Percentiles rank a stretch among this genome's conserved stretches.
Evolutionary conservation across 2,113 vertebrate species (phyloP).

Genomic region (Entosphenus tridentatus): DNA sequence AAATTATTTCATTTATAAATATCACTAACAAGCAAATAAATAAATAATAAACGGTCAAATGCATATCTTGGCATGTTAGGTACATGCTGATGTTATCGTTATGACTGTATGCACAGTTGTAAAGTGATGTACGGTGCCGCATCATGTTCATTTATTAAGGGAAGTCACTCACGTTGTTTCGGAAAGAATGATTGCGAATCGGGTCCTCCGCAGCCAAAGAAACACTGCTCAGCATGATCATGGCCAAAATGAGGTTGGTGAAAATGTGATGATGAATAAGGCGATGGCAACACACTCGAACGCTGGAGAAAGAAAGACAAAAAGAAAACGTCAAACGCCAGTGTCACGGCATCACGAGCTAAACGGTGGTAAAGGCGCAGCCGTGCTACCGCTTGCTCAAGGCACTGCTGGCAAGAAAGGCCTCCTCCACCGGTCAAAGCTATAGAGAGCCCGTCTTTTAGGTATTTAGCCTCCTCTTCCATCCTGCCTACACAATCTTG

Average conservation of each 20-base stretch:
- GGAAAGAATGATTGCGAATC: constrained; percentile 71
- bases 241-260: constrained; percentile 93
- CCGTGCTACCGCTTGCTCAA: too few relatives aligned
- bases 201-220: constrained; percentile 91
- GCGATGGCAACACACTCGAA: constrained; percentile 76
- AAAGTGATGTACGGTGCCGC: background rate
- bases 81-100: too few relatives aligned
- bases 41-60: constrained; percentile 11
- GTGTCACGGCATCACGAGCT: too few relatives aligned
- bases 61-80: constrained; percentile 5
- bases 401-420: too few relatives aligned
- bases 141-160: background rate
- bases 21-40: constrained; percentile 10
- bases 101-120: too few relatives aligned
- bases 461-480: too few relatives aligned
- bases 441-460: too few relatives aligned
- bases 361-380: too few relatives aligned
- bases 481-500: too few relatives aligned
- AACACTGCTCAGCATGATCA: constrained; percentile 97
- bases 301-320: constrained; percentile 24
- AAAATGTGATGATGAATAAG: constrained; percentile 97
- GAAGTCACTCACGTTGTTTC: constrained; percentile 62
- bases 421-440: too few relatives aligned
- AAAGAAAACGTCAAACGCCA: constrained; percentile 5
- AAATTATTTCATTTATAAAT: too few relatives aligned